Percentiles rank a stretch among this genome's conserved stretches.
phyloP scores from a whole-genome alignment of 1,140 invertebrate genomes.

The Berghia stephanieae region DNA sequence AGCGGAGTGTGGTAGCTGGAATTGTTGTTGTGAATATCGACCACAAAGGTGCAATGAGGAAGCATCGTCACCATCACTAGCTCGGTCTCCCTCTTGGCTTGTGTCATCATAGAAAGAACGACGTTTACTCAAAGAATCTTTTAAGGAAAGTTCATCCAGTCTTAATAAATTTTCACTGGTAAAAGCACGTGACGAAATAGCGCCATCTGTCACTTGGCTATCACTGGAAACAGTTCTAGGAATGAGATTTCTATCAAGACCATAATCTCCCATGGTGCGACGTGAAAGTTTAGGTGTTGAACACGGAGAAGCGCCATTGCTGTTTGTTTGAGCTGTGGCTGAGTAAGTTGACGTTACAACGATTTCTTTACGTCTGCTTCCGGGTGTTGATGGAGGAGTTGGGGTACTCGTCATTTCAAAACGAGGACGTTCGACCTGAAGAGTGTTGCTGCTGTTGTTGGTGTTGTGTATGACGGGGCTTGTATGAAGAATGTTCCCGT shows the following conservation, averaged over 20 bases:
- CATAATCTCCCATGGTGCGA: slow-evolving; percentile 20
- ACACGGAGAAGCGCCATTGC: slow-evolving; percentile 30
- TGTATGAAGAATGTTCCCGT: slow-evolving; percentile 24
- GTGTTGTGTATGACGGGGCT: slow-evolving; percentile 25
- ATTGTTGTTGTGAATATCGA: slow-evolving; percentile 20
- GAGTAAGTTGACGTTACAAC: slow-evolving; percentile 32
- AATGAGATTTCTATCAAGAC: too few relatives aligned
- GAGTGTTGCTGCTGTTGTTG: neutral
- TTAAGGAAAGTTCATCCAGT: slow-evolving; percentile 20
- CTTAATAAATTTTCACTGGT: too few relatives aligned
- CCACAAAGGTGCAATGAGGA: slow-evolving; percentile 29
- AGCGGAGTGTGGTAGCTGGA: slow-evolving; percentile 15
- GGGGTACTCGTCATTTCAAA: slow-evolving; percentile 36
- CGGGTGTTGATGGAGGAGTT: slow-evolving; percentile 46
- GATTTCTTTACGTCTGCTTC: slow-evolving; percentile 36
- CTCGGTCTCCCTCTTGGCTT: slow-evolving; percentile 29
- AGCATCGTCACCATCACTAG: slow-evolving; percentile 28
- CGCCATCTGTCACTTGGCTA: slow-evolving; percentile 21
- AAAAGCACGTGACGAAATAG: neutral
- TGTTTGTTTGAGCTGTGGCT: neutral
- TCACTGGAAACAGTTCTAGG: slow-evolving; percentile 37
- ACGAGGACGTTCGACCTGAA: neutral
- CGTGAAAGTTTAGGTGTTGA: slow-evolving; percentile 35
- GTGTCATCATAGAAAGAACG: slow-evolving; percentile 9
- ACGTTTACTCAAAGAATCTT: slow-evolving; percentile 27